These are phyloP conservation scores for Ophioninae sp. DNA, from an alignment of 2,888 invertebrate species.

Conservation along the genomic window DNA sequence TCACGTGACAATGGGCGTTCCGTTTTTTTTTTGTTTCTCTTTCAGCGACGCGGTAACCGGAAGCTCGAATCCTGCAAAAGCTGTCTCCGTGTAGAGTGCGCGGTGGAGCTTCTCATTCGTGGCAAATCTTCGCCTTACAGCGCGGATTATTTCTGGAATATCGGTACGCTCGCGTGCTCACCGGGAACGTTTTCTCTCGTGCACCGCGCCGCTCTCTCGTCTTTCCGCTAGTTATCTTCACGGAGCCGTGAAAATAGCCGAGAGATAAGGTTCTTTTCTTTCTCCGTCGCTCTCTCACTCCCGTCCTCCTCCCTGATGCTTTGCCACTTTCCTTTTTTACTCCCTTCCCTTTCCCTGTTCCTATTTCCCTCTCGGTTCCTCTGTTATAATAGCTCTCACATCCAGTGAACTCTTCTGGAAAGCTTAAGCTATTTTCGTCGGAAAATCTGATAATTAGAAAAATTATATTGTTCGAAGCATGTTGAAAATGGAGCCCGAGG, in stretches of 20 bases:
- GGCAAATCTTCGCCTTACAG: slow-evolving; percentile 63
- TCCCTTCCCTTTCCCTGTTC: neutral
- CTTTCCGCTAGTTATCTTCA: slow-evolving; percentile 56
- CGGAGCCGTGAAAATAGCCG: slow-evolving; percentile 56
- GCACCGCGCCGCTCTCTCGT: slow-evolving; percentile 20
- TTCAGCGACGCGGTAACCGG: neutral
- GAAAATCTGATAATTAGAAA: slow-evolving; percentile 58
- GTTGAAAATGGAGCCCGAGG: neutral
- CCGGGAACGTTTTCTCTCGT: slow-evolving; percentile 49
- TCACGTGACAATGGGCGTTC: slow-evolving; percentile 1
- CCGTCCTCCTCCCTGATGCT: neutral
- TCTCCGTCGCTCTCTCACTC: neutral
- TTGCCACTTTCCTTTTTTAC: neutral
- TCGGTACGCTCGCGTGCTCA: slow-evolving; percentile 50
- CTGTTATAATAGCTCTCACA: slow-evolving; percentile 4
- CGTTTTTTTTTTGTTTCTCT: neutral
- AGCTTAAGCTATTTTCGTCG: slow-evolving; percentile 48
- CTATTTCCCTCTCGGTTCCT: neutral
- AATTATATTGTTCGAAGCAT: slow-evolving; percentile 46
- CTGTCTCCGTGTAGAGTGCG: slow-evolving; percentile 29
- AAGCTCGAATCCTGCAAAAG: slow-evolving; percentile 30
- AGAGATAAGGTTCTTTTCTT: slow-evolving; percentile 56
- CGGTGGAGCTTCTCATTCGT: slow-evolving; percentile 32
- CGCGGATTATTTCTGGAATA: slow-evolving; percentile 61
- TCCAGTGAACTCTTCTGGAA: slow-evolving; percentile 39